phyloP scores from a whole-genome alignment of 2,797 vertebrate species.

The Periparus ater region DNA sequence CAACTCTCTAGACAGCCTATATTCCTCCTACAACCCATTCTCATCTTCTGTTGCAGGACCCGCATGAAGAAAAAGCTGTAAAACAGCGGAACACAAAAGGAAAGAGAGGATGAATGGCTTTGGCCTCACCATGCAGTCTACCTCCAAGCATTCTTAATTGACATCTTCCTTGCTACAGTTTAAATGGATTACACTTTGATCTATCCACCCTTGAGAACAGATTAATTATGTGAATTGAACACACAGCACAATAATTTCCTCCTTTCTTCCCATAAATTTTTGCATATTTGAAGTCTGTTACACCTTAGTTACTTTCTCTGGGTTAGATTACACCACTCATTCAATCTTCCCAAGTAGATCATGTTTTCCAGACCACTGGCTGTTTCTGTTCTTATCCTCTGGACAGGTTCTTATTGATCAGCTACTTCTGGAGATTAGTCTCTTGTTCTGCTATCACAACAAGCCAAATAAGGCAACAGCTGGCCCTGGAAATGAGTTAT shows the following conservation, averaged over 20 bases:
- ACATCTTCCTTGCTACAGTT: not conserved
- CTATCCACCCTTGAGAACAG: not conserved
- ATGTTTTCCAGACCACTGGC: not conserved
- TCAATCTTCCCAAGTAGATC: not conserved
- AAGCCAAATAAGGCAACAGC: not conserved
- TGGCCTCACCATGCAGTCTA: not conserved
- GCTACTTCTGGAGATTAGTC: not conserved
- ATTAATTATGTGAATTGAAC: not conserved
- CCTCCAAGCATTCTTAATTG: conserved; percentile 2
- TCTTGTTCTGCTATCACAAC: not conserved
- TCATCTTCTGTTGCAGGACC: not conserved
- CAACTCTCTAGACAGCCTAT: not conserved
- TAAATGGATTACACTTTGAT: conserved; percentile 4
- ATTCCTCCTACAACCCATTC: not conserved
- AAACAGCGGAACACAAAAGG: not conserved
- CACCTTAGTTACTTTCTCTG: not conserved
- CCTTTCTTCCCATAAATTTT: not conserved
- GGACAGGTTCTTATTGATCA: not conserved
- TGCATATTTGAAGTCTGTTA: not conserved
- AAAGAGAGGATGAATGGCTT: not conserved
- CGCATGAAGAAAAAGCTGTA: not conserved
- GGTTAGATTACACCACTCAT: not conserved
- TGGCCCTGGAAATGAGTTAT: not conserved
- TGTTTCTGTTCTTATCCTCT: not conserved
- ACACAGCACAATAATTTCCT: not conserved